Evolutionary conservation across 2,113 vertebrate species (phyloP), one percentile per base, ranked within the genome.

Genomic region (Pavo muticus): DNA sequence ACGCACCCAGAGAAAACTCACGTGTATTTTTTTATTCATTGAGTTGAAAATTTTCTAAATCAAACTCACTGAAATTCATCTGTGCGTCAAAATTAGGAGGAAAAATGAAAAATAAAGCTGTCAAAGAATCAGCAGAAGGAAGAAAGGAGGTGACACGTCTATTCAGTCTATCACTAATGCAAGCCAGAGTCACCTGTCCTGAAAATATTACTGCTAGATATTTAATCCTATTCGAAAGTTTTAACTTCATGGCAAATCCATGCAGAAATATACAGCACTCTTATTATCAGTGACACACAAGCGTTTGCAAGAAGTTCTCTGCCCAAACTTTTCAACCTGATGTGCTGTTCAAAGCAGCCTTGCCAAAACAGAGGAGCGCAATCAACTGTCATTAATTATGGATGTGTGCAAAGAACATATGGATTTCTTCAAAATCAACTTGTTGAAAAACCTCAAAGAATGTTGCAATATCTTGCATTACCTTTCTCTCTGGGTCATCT

Each of bases 211-310:
- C 30, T 52, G 47, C 48, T 44, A 82, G 13, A 18, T 72, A 27
- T 65, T 89, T 95, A 95, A 94, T 78, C 70, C 57, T 61, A 65
- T 68, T 72, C 84, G 48, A 85, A 91, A 89, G 59, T 24, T 6
- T 87, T 84, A 64, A 24, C 74, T 84, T 79, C 23, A 16, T 4
- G 4, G n/a, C 73, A 87, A 88, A 44, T 4, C 75, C 18, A 0
- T 81, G 50, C 25, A 29, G 73, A 88, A 84, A 84, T 90, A 71
- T 32, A 71, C 32, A 81, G n/a, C 1, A 18, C 73, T 90, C 75
- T 72, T 95, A 76, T 91, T 82, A 71, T 70, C 13, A 12, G 54
- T 91, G 73, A 94, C 79, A 94, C 80, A 24, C 2, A 42, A 75
- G 32, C 89, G 80, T 69, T 84, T 92, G 45, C 21, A 57, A 20